A percentile compares a stretch with the other conserved stretches of the same genome.
Conservation (phyloP, 1,140 invertebrate genomes). For the Heliconius hewitsoni region DNA sequence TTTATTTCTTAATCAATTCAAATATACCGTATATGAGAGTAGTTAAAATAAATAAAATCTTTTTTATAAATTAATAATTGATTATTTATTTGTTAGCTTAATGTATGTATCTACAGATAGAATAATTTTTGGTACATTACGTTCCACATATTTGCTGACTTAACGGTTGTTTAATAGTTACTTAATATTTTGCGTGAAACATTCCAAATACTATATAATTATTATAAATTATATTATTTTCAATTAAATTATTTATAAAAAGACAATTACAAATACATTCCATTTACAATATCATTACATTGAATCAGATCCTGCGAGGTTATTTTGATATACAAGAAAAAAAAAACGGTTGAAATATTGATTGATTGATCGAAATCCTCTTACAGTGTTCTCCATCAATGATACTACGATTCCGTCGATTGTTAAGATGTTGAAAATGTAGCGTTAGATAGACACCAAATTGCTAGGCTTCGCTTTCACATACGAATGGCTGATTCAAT, state of each 20-base stretch:
- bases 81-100: neutral
- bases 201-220: neutral
- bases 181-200: neutral
- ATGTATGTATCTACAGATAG: neutral
- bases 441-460: constrained; percentile 43
- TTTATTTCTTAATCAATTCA: neutral
- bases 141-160: neutral
- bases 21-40: neutral
- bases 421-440: constrained; percentile 43
- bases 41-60: neutral
- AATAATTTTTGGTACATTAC: neutral
- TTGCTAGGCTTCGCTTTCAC: constrained; percentile 50
- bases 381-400: constrained; percentile 32
- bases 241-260: too few relatives aligned
- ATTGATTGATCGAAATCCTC: constrained; percentile 15
- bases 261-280: neutral
- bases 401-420: constrained; percentile 52
- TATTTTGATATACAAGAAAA: constrained; percentile 31
- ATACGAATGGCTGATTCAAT: constrained; percentile 47
- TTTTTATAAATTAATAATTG: neutral
- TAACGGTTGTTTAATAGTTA: neutral
- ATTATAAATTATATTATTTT: too few relatives aligned
- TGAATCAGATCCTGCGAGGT: constrained; percentile 38
- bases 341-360: constrained; percentile 28
- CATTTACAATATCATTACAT: neutral